Base-by-base conservation (phyloP, 2,113 vertebrate species). In the Alectura lathami region DNA sequence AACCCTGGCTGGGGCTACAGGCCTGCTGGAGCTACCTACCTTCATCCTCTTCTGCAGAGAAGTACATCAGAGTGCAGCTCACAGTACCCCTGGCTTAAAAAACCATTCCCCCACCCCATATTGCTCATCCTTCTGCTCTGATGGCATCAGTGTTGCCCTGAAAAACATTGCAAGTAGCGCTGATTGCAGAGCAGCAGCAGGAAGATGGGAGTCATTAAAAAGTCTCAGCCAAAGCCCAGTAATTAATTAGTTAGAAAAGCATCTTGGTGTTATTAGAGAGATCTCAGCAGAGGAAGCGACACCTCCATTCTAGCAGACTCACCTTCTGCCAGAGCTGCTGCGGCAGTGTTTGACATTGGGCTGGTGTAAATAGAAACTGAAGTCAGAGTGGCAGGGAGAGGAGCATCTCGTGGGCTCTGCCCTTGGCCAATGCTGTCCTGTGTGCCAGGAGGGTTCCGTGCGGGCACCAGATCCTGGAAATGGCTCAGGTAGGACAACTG, bases 181-280 rank as follows among this genome's bases (percentile, higher is more conserved):
- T 97, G 96, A 97, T 94, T 97, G 88, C 95, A 88, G 70, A 96
- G 96, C 96, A 97, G 88, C 96, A 97, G 89, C 95, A 95, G 94
- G 95, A 95, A 97, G 93, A 95, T 77, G 82, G 78, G 95, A 94
- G 75, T 96, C 89, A 96, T 97, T 96, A 96, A 90, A 86, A 86
- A 94, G 89, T 83, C 68, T 88, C 91, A 87, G 68, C 81, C 91
- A 95, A 95, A 87, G 89, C 93, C 83, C 87, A 93, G 74, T 95
- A 96, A 96, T 97, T 97, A 98, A 96, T 96, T 93, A 96, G 90
- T 76, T 96, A 69, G 86, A 93, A 97, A 97, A 95, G 81, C 87
- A 95, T 89, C 96, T 93, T 92, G 81, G 86, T 8, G 17, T 92
- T 80, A 94, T 94, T 78, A 94, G 89, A 69, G 88, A 96, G 88